Evolutionary conservation across 2,113 vertebrate species (phyloP).

Genomic region (Apteryx mantelli): DNA sequence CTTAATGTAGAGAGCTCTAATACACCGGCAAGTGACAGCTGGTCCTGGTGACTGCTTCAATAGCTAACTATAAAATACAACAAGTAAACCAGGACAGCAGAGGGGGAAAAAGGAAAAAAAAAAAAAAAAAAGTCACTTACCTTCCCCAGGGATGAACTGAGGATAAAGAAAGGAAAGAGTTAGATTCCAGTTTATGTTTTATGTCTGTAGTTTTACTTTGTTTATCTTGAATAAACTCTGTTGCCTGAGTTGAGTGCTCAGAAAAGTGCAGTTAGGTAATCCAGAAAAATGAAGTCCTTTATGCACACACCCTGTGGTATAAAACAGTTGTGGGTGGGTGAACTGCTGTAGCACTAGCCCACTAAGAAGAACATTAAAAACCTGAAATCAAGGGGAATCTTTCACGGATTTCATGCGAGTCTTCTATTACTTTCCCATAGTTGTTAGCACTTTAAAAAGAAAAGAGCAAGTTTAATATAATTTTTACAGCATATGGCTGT

Average conservation of each 20-base stretch:
- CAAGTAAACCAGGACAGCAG: background rate
- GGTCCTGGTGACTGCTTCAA: background rate
- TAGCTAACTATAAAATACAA: background rate
- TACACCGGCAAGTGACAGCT: background rate
- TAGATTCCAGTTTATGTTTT: background rate
- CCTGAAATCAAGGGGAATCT: slow-evolving; percentile 2
- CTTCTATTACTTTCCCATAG: background rate
- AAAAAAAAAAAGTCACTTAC: background rate
- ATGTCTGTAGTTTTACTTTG: background rate
- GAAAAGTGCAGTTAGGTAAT: background rate
- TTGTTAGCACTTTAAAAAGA: background rate
- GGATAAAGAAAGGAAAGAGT: background rate
- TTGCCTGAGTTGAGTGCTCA: background rate
- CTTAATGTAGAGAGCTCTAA: background rate
- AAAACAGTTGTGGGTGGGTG: background rate
- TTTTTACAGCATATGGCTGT: background rate
- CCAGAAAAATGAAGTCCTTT: background rate
- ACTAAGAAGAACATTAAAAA: background rate
- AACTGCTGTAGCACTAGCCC: background rate
- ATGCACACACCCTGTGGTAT: background rate
- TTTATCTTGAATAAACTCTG: slow-evolving; percentile 19
- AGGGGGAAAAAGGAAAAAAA: background rate
- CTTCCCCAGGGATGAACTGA: background rate
- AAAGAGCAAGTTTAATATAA: background rate
- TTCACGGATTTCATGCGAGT: background rate